Evolutionary conservation across 2,113 vertebrate genomes (phyloP).

Genomic region (Sceloporus tristichus): DNA sequence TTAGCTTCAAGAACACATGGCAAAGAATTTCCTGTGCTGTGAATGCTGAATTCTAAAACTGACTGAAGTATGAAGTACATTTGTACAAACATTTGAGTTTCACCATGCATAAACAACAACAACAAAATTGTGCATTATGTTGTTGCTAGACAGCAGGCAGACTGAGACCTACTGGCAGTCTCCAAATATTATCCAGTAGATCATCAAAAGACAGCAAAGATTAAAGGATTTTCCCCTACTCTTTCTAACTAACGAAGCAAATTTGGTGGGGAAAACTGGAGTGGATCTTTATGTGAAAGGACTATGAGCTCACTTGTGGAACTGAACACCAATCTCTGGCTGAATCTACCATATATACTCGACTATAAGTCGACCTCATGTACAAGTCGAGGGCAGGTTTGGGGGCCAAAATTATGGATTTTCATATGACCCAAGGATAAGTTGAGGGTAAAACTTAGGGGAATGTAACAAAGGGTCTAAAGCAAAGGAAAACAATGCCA

Average conservation of each 20-base stretch:
- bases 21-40: background rate
- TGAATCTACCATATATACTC: too few relatives aligned
- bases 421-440: too few relatives aligned
- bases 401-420: too few relatives aligned
- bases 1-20: background rate
- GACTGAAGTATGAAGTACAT: background rate
- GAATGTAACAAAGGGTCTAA: too few relatives aligned
- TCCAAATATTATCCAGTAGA: background rate
- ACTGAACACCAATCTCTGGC: too few relatives aligned
- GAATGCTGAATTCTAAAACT: background rate
- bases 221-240: too few relatives aligned
- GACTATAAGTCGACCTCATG: too few relatives aligned
- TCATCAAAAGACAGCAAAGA: background rate
- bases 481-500: too few relatives aligned
- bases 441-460: too few relatives aligned
- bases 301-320: background rate
- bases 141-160: background rate
- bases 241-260: background rate
- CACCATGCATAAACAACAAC: background rate
- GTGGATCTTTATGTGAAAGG: background rate
- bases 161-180: background rate
- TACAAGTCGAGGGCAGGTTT: too few relatives aligned
- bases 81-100: background rate
- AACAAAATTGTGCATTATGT: background rate
- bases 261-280: background rate